Conservation (phyloP, 92 coral and sea anemone species). For the Isaurus tuberculatus region DNA sequence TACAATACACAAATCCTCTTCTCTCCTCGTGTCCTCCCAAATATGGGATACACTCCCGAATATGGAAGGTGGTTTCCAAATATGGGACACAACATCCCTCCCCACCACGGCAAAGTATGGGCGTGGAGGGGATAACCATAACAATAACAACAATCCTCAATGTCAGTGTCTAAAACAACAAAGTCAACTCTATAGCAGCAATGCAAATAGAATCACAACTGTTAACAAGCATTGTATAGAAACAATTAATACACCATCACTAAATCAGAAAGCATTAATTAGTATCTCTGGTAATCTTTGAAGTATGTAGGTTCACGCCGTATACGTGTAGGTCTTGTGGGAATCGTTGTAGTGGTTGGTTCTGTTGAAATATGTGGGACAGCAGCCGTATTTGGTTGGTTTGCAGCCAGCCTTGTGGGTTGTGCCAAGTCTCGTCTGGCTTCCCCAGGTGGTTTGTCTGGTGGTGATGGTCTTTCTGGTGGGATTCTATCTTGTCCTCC, state of each 20-base stretch:
- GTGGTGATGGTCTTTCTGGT: neutral
- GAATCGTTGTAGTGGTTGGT: neutral
- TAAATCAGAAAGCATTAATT: neutral
- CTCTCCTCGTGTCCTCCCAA: too few species aligned
- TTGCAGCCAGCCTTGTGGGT: neutral
- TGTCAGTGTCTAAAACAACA: constrained; percentile 10
- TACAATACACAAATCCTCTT: too few species aligned
- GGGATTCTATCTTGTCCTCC: neutral
- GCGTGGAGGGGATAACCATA: too few species aligned
- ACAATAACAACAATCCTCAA: too few species aligned
- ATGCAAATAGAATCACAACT: constrained; percentile 18
- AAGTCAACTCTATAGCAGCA: constrained; percentile 11
- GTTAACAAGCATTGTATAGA: neutral
- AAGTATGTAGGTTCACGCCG: constrained; percentile 19
- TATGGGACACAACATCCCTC: constrained; percentile 18
- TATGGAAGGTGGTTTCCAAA: too few species aligned
- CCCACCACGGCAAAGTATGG: constrained; percentile 15
- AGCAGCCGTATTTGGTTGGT: neutral
- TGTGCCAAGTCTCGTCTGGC: neutral
- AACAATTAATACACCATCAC: neutral
- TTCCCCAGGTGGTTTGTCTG: constrained; percentile 2
- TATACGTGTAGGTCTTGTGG: constrained; percentile 34
- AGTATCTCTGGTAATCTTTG: constrained; percentile 10
- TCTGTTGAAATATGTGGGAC: neutral
- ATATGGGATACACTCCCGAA: too few species aligned